A percentile compares a stretch with the other conserved stretches of the same genome.
Evolutionary conservation across 1,140 invertebrate genomes (phyloP).

Genomic region (Drosophila pseudoobscura): DNA sequence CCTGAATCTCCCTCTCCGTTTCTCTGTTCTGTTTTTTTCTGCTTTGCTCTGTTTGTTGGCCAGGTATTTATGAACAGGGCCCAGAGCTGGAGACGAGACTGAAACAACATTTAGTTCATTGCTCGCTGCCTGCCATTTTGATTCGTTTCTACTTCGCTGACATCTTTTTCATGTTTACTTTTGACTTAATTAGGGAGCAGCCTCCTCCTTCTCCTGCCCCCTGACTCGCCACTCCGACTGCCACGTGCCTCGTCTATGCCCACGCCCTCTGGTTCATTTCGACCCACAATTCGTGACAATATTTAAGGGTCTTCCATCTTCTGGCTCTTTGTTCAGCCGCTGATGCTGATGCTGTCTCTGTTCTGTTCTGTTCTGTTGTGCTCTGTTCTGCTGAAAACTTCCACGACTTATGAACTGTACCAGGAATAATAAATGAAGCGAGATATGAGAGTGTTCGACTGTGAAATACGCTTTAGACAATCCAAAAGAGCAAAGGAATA

Average conservation of each 20-base stretch:
- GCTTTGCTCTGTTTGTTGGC: background rate
- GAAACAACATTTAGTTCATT: constrained; percentile 40
- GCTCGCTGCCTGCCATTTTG: constrained; percentile 39
- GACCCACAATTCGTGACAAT: constrained; percentile 45
- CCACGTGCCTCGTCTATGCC: constrained; percentile 12
- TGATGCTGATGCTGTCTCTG: background rate
- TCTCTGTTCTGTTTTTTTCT: constrained; percentile 7
- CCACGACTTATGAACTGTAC: constrained; percentile 43
- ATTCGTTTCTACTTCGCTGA: constrained; percentile 55
- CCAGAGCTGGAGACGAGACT: background rate
- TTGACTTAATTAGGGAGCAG: constrained; percentile 62
- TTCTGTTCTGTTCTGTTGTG: background rate
- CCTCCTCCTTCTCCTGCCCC: background rate
- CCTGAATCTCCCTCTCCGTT: background rate
- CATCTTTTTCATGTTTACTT: constrained; percentile 71
- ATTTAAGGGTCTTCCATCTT: constrained; percentile 29
- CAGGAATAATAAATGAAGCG: constrained; percentile 53
- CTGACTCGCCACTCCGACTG: background rate
- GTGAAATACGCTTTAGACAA: constrained; percentile 50
- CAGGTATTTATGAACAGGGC: constrained; percentile 41
- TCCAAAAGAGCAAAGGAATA: constrained; percentile 5
- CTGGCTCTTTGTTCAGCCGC: constrained; percentile 18
- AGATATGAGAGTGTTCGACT: constrained; percentile 44
- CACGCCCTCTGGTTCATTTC: constrained; percentile 31
- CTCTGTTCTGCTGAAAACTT: background rate